phyloP scores from a whole-genome alignment of 2,113 vertebrate genomes.

The Hypocryptadius cinnamomeus region DNA sequence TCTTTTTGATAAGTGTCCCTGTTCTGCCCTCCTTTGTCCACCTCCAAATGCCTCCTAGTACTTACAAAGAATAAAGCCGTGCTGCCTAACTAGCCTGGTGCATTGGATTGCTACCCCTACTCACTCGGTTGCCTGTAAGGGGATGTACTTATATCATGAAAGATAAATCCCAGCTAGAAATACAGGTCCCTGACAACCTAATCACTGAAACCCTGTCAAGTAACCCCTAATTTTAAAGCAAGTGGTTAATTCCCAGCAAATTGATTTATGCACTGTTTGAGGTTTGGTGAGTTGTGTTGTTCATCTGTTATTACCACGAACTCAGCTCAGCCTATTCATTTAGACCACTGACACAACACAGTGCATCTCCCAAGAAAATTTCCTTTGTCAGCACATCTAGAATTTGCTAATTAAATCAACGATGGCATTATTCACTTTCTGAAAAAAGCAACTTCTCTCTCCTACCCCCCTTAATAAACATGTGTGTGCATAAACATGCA shows the following conservation, averaged over 20 bases:
- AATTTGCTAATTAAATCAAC: slow-evolving; percentile 82
- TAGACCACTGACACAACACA: slow-evolving; percentile 71
- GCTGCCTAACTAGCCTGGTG: slow-evolving; percentile 17
- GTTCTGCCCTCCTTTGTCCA: slow-evolving; percentile 43
- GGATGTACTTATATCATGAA: slow-evolving; percentile 56
- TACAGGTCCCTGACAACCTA: slow-evolving; percentile 69
- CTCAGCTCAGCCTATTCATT: slow-evolving; percentile 71
- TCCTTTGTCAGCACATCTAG: slow-evolving; percentile 80
- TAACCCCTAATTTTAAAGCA: slow-evolving; percentile 77
- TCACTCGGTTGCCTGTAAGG: slow-evolving; percentile 22
- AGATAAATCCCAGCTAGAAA: slow-evolving; percentile 72
- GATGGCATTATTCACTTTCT: slow-evolving; percentile 75
- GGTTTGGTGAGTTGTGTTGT: slow-evolving; percentile 74
- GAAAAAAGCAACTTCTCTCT: slow-evolving; percentile 33
- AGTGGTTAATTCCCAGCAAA: slow-evolving; percentile 77
- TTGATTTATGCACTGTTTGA: slow-evolving; percentile 80
- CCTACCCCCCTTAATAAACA: not conserved
- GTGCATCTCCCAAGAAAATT: slow-evolving; percentile 73
- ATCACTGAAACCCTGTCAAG: slow-evolving; percentile 75
- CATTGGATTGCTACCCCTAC: not conserved
- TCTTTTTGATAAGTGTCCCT: slow-evolving; percentile 32
- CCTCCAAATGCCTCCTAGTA: slow-evolving; percentile 21
- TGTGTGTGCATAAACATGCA: not conserved
- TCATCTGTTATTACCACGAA: slow-evolving; percentile 76
- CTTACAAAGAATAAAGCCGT: slow-evolving; percentile 37